Conservation (phyloP, 1,140 invertebrate species). For the Drosophila pandora region DNA sequence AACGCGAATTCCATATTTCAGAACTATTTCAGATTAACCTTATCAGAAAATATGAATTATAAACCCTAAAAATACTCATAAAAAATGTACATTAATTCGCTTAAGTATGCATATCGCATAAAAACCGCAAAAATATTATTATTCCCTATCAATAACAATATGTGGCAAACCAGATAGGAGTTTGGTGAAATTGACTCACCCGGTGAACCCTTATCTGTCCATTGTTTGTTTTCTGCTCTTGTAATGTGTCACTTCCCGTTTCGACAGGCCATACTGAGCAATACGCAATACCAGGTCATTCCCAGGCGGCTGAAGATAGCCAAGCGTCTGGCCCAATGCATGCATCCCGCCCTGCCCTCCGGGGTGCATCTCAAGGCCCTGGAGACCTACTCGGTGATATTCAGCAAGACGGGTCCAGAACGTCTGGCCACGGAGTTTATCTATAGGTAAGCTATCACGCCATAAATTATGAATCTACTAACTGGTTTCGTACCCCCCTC, state of each 20-base stretch:
- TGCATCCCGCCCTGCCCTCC: conserved; percentile 96
- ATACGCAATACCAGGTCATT: conserved; percentile 95
- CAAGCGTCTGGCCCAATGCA: conserved; percentile 96
- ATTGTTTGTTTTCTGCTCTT: neutral
- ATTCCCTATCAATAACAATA: neutral
- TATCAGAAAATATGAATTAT: neutral
- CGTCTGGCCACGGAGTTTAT: conserved; percentile 94
- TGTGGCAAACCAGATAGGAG: conserved; percentile 6
- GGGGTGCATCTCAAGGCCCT: conserved; percentile 97
- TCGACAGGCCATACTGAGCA: conserved; percentile 88
- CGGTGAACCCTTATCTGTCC: neutral
- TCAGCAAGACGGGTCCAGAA: conserved; percentile 94
- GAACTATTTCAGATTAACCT: neutral
- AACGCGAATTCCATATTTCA: neutral
- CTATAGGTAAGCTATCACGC: conserved; percentile 86
- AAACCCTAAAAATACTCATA: too few relatives aligned
- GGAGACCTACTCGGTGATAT: conserved; percentile 97
- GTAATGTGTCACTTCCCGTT: conserved; percentile 13
- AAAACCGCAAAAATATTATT: too few relatives aligned
- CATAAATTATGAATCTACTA: neutral
- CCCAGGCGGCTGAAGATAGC: conserved; percentile 95
- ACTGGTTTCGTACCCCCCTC: neutral
- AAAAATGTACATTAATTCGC: too few relatives aligned
- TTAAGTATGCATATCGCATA: too few relatives aligned
- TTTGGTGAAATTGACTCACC: conserved; percentile 20